Evolutionary conservation across 2,797 vertebrate species (phyloP).

Genomic region (Echeneis naucrates): DNA sequence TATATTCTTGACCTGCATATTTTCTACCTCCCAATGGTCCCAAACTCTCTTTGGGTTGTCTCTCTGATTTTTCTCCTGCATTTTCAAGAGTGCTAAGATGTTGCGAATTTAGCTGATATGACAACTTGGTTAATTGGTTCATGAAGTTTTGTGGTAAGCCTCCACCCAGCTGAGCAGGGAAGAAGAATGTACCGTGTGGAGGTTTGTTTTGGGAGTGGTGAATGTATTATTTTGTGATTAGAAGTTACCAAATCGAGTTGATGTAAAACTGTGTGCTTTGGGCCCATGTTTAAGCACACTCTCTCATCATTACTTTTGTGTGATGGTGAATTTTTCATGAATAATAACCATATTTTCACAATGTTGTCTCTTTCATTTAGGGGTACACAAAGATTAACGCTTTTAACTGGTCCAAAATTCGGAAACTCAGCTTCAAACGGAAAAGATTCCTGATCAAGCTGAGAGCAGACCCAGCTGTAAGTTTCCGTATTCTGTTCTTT

Average conservation of each 20-base stretch:
- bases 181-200: conserved; percentile 8
- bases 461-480: conserved; percentile 92
- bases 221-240: neutral
- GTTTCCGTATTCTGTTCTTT: conserved; percentile 58
- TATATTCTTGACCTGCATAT: no score
- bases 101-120: conserved; percentile 32
- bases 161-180: conserved; percentile 2
- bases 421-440: conserved; percentile 99
- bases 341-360: neutral
- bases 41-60: neutral
- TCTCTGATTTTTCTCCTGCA: neutral
- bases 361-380: conserved; percentile 69
- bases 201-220: neutral
- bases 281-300: neutral
- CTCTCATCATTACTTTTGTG: neutral
- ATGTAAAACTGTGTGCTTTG: neutral
- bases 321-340: neutral
- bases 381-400: conserved; percentile 96
- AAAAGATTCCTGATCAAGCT: conserved; percentile 97
- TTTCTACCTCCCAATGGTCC: no score
- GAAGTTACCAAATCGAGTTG: neutral
- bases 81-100: neutral
- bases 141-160: conserved; percentile 25
- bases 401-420: conserved; percentile 98
- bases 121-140: conserved; percentile 28